Conservation (phyloP, 1,140 invertebrate species). For the Drosophila biarmipes region DNA sequence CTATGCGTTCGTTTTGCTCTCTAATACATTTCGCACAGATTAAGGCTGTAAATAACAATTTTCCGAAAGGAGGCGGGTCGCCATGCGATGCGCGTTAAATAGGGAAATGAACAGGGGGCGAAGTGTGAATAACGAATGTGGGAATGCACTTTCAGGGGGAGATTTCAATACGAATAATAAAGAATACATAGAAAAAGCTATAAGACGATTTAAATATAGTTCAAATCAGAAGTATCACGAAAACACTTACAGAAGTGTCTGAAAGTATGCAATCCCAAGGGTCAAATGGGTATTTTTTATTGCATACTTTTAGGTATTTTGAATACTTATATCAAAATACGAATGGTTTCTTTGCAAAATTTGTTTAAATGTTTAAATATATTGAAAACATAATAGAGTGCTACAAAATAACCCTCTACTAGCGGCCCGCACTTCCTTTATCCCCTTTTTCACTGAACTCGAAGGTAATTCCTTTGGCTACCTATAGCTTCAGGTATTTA, state of each 20-base stretch:
- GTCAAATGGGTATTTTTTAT: too few relatives aligned
- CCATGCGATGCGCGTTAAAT: slow-evolving; percentile 52
- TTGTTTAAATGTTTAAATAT: too few relatives aligned
- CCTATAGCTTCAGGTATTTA: slow-evolving; percentile 6
- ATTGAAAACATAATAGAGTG: too few relatives aligned
- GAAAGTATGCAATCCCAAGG: too few relatives aligned
- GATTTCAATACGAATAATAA: neutral
- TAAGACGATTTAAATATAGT: neutral
- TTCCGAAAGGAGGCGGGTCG: slow-evolving; percentile 51
- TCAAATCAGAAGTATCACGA: too few relatives aligned
- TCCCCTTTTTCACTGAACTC: neutral
- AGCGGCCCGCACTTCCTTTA: too few relatives aligned
- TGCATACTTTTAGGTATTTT: too few relatives aligned
- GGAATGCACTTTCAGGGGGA: slow-evolving; percentile 42
- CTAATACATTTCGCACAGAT: slow-evolving; percentile 79
- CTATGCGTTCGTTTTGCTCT: slow-evolving; percentile 56
- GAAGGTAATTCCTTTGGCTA: slow-evolving; percentile 5
- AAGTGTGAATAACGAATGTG: slow-evolving; percentile 29
- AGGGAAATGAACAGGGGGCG: slow-evolving; percentile 15
- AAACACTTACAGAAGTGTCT: too few relatives aligned
- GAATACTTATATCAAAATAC: too few relatives aligned
- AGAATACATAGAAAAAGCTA: neutral
- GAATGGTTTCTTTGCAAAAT: too few relatives aligned
- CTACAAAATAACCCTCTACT: neutral
- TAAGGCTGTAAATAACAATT: slow-evolving; percentile 80